Conservation (phyloP, 2,888 invertebrate genomes). For the Drosophila helvetica region DNA sequence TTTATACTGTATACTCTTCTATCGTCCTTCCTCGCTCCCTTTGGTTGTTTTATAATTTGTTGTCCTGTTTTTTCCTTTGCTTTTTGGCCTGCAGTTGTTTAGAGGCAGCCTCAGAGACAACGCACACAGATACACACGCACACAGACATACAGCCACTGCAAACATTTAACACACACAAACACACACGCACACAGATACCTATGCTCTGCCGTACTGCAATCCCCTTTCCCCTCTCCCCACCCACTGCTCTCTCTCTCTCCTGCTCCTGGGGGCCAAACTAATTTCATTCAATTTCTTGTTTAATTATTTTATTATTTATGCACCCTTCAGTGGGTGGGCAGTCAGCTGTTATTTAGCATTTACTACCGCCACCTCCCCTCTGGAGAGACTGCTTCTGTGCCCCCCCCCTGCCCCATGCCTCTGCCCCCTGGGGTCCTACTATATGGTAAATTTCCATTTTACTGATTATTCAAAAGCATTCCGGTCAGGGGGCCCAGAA, state of each 20-base stretch:
- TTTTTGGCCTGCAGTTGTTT: conserved; percentile 64
- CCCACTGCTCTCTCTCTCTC: conserved; percentile 33
- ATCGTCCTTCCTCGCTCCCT: conserved; percentile 11
- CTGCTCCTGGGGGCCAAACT: conserved; percentile 56
- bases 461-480: conserved; percentile 45
- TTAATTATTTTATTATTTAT: conserved; percentile 78
- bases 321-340: conserved; percentile 45
- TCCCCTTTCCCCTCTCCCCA: conserved; percentile 19
- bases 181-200: conserved; percentile 1
- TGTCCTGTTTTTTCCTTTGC: conserved; percentile 36
- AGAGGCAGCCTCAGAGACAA: conserved; percentile 37
- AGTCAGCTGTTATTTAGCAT: conserved; percentile 53
- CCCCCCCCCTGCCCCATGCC: no score
- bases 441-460: conserved; percentile 55
- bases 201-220: conserved; percentile 16
- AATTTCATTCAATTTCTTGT: conserved; percentile 77
- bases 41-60: conserved; percentile 49
- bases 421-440: conserved; percentile 32
- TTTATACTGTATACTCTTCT: background rate
- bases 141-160: conserved; percentile 11
- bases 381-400: background rate
- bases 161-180: conserved; percentile 29
- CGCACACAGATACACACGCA: conserved; percentile 30
- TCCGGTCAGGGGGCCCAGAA: conserved; percentile 6
- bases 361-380: conserved; percentile 22